phyloP scores from a whole-genome alignment of 2,797 vertebrate species.

The Nothura maculosa region DNA sequence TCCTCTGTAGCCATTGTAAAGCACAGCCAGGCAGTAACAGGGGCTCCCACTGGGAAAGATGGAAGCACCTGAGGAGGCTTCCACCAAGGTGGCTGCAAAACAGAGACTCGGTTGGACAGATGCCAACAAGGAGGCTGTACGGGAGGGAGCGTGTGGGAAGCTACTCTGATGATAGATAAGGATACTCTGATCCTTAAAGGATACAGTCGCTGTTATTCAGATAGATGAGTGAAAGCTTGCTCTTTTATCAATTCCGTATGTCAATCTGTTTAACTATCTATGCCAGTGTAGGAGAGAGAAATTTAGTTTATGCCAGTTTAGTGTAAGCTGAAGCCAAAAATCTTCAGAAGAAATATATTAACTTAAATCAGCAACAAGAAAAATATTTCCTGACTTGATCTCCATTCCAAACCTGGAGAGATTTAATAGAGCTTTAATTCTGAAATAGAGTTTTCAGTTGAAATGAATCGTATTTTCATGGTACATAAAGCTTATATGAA shows the following conservation, averaged over 20 bases:
- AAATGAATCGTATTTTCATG: background rate
- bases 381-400: background rate
- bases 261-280: background rate
- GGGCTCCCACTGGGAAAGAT: background rate
- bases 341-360: background rate
- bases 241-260: background rate
- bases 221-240: background rate
- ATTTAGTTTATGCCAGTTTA: background rate
- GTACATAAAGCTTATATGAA: background rate
- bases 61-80: background rate
- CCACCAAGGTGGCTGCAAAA: background rate
- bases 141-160: background rate
- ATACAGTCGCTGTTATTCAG: background rate
- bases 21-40: background rate
- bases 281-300: background rate
- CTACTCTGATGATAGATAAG: background rate
- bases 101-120: background rate
- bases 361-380: background rate
- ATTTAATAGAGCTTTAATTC: slow-evolving; percentile 16
- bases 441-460: background rate
- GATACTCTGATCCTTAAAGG: background rate
- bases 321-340: background rate
- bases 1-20: background rate
- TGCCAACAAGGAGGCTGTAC: background rate
- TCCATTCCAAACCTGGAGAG: background rate